Conservation (phyloP, 2,888 invertebrate genomes). For the Prionchulus punctatus region DNA sequence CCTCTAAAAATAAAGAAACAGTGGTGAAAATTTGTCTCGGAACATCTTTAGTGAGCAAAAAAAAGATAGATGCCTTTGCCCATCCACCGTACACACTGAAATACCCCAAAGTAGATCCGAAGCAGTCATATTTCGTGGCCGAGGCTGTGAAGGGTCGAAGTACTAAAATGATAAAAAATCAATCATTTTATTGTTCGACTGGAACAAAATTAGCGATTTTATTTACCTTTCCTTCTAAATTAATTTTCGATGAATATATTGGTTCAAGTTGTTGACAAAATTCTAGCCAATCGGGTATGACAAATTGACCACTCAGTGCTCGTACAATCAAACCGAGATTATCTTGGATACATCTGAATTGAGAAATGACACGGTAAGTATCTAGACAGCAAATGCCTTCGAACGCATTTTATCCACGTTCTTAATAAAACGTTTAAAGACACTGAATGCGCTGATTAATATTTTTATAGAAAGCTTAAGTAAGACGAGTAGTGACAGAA, state of each 20-base stretch:
- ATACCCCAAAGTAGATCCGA: constrained; percentile 54
- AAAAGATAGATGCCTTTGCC: constrained; percentile 46
- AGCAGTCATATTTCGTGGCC: no score
- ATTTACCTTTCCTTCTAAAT: constrained; percentile 56
- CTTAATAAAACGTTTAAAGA: no score
- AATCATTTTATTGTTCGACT: no score
- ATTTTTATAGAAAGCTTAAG: no score
- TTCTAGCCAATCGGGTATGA: constrained; percentile 77
- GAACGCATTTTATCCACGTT: neutral
- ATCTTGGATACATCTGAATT: constrained; percentile 44
- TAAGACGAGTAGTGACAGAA: no score
- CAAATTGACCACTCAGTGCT: constrained; percentile 80
- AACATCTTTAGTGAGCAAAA: neutral
- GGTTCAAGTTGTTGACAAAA: constrained; percentile 81
- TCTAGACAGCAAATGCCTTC: constrained; percentile 5
- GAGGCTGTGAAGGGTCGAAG: no score
- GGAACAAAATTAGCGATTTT: no score
- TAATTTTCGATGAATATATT: constrained; percentile 75
- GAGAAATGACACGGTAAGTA: constrained; percentile 16
- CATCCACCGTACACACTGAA: constrained; percentile 86
- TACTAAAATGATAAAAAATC: neutral
- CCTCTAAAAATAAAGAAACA: constrained; percentile 40
- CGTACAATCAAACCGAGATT: constrained; percentile 77
- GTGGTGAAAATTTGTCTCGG: neutral
- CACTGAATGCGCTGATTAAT: no score